phyloP scores from a whole-genome alignment of 64 coral and sea anemone genomes.

The Cladopsammia gracilis region DNA sequence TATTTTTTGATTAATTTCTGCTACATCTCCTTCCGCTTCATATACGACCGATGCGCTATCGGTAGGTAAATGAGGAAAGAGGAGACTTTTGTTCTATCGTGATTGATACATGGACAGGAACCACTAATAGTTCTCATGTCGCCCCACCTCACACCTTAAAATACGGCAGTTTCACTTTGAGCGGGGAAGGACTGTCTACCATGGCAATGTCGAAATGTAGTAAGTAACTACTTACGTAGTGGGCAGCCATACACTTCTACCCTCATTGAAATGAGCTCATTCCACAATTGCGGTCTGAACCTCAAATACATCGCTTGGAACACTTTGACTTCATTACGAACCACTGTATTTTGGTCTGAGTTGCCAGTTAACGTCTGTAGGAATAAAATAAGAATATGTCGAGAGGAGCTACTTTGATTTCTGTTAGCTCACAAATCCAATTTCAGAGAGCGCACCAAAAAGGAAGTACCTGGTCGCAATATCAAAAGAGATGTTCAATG shows the following conservation, averaged over 20 bases:
- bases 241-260: constrained; percentile 80
- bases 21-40: too few species aligned
- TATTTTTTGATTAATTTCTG: too few species aligned
- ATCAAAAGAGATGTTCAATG: background rate
- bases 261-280: constrained; percentile 44
- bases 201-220: too few species aligned
- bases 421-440: background rate
- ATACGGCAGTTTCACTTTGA: too few species aligned
- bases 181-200: too few species aligned
- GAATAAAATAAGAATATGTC: background rate
- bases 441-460: background rate
- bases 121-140: too few species aligned
- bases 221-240: constrained; percentile 50
- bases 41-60: too few species aligned
- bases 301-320: constrained; percentile 68
- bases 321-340: constrained; percentile 64
- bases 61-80: too few species aligned
- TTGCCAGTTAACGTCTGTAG: constrained; percentile 61
- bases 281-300: constrained; percentile 49
- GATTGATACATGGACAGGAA: too few species aligned
- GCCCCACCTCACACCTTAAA: too few species aligned
- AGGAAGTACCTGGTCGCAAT: background rate
- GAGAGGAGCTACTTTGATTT: background rate
- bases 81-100: too few species aligned
- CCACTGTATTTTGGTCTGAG: constrained; percentile 50